phyloP scores from a whole-genome alignment of 2,888 invertebrate genomes.

The Gastracanthus pulcherrimus region DNA sequence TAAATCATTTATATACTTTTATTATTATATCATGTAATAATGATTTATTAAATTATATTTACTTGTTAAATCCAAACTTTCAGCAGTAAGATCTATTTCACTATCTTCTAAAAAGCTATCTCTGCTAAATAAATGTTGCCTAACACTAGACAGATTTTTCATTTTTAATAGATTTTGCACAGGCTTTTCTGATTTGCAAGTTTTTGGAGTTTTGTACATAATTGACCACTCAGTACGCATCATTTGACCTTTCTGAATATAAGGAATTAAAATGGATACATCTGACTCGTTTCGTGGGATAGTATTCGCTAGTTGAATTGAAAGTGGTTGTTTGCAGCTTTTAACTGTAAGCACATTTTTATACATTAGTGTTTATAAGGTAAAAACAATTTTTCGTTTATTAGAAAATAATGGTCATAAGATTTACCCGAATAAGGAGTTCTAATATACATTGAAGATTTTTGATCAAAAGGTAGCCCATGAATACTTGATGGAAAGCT shows the following conservation, averaged over 20 bases:
- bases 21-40: slow-evolving; percentile 12
- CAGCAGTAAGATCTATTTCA: slow-evolving; percentile 66
- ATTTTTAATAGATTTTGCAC: slow-evolving; percentile 57
- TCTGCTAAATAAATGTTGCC: slow-evolving; percentile 75
- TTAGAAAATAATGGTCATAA: background rate
- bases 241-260: slow-evolving; percentile 71
- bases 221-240: slow-evolving; percentile 73
- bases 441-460: slow-evolving; percentile 68
- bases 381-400: slow-evolving; percentile 2
- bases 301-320: slow-evolving; percentile 72
- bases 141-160: slow-evolving; percentile 67
- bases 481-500: slow-evolving; percentile 65
- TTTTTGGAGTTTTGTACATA: slow-evolving; percentile 73
- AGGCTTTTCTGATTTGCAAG: slow-evolving; percentile 40
- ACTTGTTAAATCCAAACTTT: slow-evolving; percentile 73
- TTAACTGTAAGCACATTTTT: no score
- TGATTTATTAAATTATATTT: slow-evolving; percentile 47
- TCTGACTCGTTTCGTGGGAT: slow-evolving; percentile 66
- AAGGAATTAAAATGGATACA: slow-evolving; percentile 72
- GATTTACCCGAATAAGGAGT: slow-evolving; percentile 74
- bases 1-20: background rate
- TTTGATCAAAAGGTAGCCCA: slow-evolving; percentile 64
- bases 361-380: no score
- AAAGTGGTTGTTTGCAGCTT: slow-evolving; percentile 70
- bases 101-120: slow-evolving; percentile 67